Evolutionary conservation across 1,140 invertebrate genomes (phyloP), one percentile per base, ranked within the genome.

Genomic region (Pseudomyrmex concolor): DNA sequence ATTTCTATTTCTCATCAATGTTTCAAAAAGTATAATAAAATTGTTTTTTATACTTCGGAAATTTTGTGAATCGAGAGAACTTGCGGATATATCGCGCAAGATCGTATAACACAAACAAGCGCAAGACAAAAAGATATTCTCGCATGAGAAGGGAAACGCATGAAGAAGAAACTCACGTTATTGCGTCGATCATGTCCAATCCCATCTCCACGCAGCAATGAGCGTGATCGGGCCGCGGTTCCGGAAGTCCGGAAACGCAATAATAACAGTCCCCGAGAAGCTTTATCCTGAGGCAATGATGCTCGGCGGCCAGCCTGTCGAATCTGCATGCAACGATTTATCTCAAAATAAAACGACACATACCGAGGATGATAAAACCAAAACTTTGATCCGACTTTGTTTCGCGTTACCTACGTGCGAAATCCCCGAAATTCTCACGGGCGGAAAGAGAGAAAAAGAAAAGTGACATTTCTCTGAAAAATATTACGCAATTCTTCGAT

Each of bases 151-250:
- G 22, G 22, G 22, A 22, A 22, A 22, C 22, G 22, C 22, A 25
- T 25, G 7, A 15, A 19, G 7, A 15, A 19, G 2, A 1, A 57
- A 97, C 97, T 97, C 95, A 98, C 97, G 97, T 97, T 91, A 99
- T 99, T 19, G 98, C 98, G 94, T 99, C 97, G 90, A 99, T 99
- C 98, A 99, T 99, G 93, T 99, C 98, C 55, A 99, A 94, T 22
- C 98, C 98, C 98, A 99, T 99, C 94, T 99, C 98, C 1, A 99
- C 98, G 91, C 98, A 98, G 94, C 98, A 98, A 85, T 98, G 97
- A 81, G 98, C 98, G 91, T 99, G 98, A 95, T 99, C 98, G 48
- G 97, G 96, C 63, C 98, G 94, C 0, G 97, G 95, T 92, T 98
- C 98, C 0, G 98, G 98, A 64, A 99, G 94, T 4, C 98, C 98